Percentiles rank a stretch among this genome's conserved stretches.
Conservation (phyloP, 2,797 vertebrate genomes). For the Balearica regulorum region DNA sequence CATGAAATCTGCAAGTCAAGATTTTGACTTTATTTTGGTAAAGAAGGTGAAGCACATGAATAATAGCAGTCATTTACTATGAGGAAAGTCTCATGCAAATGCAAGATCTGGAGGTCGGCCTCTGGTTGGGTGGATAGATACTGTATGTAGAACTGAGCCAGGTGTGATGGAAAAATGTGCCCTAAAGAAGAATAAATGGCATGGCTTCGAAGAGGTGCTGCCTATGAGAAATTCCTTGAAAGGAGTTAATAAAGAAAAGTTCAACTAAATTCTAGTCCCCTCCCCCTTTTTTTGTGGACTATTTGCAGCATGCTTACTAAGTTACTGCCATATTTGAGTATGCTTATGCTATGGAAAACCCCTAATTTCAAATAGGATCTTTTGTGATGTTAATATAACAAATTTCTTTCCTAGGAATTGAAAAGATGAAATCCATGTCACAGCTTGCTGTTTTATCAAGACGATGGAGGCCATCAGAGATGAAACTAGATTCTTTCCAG, state of each 20-base stretch:
- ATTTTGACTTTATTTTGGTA: neutral
- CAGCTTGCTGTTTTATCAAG: constrained; percentile 92
- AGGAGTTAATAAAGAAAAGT: neutral
- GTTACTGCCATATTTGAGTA: neutral
- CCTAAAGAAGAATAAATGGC: neutral
- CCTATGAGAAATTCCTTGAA: neutral
- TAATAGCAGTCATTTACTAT: neutral
- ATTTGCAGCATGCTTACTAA: neutral
- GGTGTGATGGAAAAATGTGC: neutral
- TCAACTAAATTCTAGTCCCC: neutral
- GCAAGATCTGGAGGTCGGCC: neutral
- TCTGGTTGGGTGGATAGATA: neutral
- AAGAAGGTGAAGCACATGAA: neutral
- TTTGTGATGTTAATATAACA: neutral
- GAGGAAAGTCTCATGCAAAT: neutral
- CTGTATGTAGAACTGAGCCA: neutral
- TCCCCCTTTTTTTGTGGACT: neutral
- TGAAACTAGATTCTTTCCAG: constrained; percentile 92
- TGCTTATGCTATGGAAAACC: neutral
- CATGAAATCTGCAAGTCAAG: neutral
- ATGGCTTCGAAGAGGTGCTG: neutral
- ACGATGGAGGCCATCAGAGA: constrained; percentile 88
- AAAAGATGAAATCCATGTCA: constrained; percentile 99
- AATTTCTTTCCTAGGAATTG: constrained; percentile 77
- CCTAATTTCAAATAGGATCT: neutral